Conservation (phyloP, 2,888 invertebrate genomes). For the Abrostola triplasia region DNA sequence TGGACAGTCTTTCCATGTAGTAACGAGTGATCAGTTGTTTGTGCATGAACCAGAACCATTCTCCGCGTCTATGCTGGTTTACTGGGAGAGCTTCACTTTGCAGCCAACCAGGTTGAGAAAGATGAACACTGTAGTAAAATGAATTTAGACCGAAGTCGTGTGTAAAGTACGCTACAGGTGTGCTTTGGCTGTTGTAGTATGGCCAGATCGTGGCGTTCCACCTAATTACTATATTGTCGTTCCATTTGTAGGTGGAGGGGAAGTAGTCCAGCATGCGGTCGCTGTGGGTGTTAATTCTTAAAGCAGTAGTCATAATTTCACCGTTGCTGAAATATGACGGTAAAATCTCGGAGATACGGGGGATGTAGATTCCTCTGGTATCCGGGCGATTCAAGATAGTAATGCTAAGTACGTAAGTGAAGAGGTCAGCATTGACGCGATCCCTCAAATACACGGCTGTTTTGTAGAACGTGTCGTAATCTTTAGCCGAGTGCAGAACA, state of each 20-base stretch:
- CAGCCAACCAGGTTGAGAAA: slow-evolving; percentile 91
- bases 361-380: slow-evolving; percentile 90
- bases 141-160: slow-evolving; percentile 92
- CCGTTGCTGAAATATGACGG: slow-evolving; percentile 92
- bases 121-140: slow-evolving; percentile 89
- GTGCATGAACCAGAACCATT: slow-evolving; percentile 88
- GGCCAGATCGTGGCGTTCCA: slow-evolving; percentile 90
- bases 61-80: slow-evolving; percentile 89
- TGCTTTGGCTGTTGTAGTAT: slow-evolving; percentile 86
- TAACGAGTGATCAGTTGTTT: slow-evolving; percentile 92
- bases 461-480: slow-evolving; percentile 91
- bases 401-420: slow-evolving; percentile 89
- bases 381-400: slow-evolving; percentile 90
- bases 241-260: slow-evolving; percentile 73
- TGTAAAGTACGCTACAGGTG: slow-evolving; percentile 90
- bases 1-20: slow-evolving; percentile 92
- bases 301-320: slow-evolving; percentile 90
- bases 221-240: slow-evolving; percentile 87
- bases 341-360: slow-evolving; percentile 92
- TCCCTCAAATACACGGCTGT: slow-evolving; percentile 91
- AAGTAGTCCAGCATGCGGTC: slow-evolving; percentile 68
- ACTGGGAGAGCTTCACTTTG: slow-evolving; percentile 85
- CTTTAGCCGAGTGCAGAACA: slow-evolving; percentile 91
- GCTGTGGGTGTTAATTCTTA: slow-evolving; percentile 87
- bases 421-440: slow-evolving; percentile 91